Percentiles rank a stretch among this genome's conserved stretches.
phyloP scores from a whole-genome alignment of 2,113 vertebrate genomes.

The Salvelinus sp. region DNA sequence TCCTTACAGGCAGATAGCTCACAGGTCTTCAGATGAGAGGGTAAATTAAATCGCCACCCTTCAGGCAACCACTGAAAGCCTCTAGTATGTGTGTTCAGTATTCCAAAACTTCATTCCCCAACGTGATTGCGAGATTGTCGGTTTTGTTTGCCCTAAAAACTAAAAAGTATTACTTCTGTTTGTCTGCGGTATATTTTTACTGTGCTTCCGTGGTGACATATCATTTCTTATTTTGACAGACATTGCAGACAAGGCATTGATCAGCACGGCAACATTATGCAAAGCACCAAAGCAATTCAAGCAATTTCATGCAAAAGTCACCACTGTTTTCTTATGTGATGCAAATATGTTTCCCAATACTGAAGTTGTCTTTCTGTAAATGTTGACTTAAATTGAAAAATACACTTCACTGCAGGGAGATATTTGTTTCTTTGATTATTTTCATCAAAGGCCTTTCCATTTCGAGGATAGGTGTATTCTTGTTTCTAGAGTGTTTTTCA shows the following conservation, averaged over 20 bases:
- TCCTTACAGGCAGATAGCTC: background rate
- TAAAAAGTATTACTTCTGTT: background rate
- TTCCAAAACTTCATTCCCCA: background rate
- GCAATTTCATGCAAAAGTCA: background rate
- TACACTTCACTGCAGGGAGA: background rate
- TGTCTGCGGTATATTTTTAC: background rate
- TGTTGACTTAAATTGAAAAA: background rate
- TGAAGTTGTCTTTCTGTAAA: background rate
- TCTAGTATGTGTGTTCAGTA: background rate
- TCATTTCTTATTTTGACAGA: background rate
- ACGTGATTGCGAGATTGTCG: background rate
- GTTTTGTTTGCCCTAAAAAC: background rate
- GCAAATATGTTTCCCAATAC: background rate
- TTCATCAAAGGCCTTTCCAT: too few species aligned
- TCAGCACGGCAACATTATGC: background rate
- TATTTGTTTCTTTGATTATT: too few species aligned
- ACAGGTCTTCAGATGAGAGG: background rate
- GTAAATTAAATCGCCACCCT: background rate
- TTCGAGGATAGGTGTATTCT: too few species aligned
- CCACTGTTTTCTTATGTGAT: slow-evolving; percentile 6
- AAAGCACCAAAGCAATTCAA: background rate
- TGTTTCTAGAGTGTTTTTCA: too few species aligned
- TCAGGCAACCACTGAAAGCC: background rate
- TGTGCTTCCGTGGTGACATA: background rate
- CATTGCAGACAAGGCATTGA: background rate